Evolutionary conservation across 2,888 invertebrate species (phyloP), one percentile per base, ranked within the genome.

Genomic region (Cheilosia variabilis): DNA sequence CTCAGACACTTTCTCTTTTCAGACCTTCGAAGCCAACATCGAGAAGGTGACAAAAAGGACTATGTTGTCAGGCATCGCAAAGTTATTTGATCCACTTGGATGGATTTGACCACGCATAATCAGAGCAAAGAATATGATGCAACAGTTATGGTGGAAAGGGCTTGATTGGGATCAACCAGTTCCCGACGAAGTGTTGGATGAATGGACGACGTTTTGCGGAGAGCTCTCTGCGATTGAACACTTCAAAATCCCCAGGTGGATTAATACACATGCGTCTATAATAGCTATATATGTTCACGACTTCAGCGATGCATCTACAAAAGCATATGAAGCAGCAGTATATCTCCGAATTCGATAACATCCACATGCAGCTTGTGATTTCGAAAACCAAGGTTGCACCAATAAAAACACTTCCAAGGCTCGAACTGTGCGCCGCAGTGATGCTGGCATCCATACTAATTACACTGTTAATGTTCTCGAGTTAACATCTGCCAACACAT

Each of bases 361-460:
- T 50, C 19, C 24, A 27, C 31, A 27, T 24, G 27, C 31, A 53
- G 2, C 7, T 27, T 5, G 27, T 53, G 6, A 5, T 53, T 53
- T 22, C 10, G 19, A 52, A 52, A 27, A 31, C 15, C 15, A 24
- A 15, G 9, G 27, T 55, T 57, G 57, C 17, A n/a, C 31, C 55
- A 27, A 27, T 55, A 7, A 5, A n/a, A 13, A 55, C 27, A n/a
- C 55, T 17, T 34, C 50, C 50, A 22, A 57, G 57, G 37, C 63
- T 89, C 2, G 88, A 89, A 34, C 73, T 89, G 22, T n/a, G n/a
- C n/a, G n/a, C n/a, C n/a, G n/a, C n/a, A n/a, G n/a, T n/a, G n/a
- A n/a, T n/a, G n/a, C n/a, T n/a, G n/a, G 45, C 9, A 50, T 50
- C 19, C 24, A n/a, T n/a, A 27, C 7, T 27, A 57, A 77, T 2